Evolutionary conservation across 2,113 vertebrate genomes (phyloP), one percentile per base, ranked within the genome.

Genomic region (Bubo scandiacus): DNA sequence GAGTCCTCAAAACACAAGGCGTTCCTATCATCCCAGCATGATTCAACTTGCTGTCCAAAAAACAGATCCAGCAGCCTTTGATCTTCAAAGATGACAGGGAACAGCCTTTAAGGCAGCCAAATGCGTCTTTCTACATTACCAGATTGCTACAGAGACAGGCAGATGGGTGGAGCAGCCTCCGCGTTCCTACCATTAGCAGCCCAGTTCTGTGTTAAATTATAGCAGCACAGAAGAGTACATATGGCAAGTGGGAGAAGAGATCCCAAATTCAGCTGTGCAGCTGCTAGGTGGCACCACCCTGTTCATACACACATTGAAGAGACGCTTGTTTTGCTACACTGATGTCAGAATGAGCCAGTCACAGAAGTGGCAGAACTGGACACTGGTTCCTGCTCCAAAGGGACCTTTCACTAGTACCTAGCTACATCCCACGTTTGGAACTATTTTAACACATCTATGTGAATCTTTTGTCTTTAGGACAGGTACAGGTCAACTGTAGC

Each of bases 81-180:
- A 97, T 97, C 94, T 97, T 96, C 96, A 96, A 95, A 97, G 96
- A 94, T 93, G 96, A 97, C 96, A 96, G 87, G 90, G 81, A 96
- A 85, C 81, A 95, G 96, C 87, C 96, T 97, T 40, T 95, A 87
- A 96, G 96, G 96, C 94, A 93, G 96, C 94, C 96, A 96, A 97
- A 96, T 91, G 93, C 3, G 43, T 96, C 96, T 85, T 93, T 96
- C 87, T 96, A 90, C 90, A 58, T 93, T 91, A 95, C 96, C 93
- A 96, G 92, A 96, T 96, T 96, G 96, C 87, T 96, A 90, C 93
- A 93, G 93, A 96, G 91, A 96, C 93, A 59, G 94, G 94, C 94
- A 97, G 93, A 90, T 95, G 96, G 96, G 96, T 96, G 96, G 93
- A 96, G 96, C 91, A 91, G 89, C 83, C 91, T 89, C 68, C 2